Conservation (phyloP, 2,113 vertebrate genomes). For the Limnothrissa miodon region DNA sequence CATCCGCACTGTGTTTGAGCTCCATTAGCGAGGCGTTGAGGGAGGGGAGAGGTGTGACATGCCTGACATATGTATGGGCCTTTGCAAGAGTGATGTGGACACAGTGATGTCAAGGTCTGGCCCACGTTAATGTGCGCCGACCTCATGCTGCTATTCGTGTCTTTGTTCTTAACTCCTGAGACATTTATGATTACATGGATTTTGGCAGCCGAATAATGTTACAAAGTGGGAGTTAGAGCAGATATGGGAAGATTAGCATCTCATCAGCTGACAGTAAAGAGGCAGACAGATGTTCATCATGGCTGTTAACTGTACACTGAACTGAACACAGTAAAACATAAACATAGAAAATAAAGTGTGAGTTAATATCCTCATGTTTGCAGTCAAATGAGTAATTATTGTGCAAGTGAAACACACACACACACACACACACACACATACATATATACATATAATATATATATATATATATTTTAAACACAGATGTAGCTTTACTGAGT, state of each 20-base stretch:
- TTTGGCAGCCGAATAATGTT: not conserved
- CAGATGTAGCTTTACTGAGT: not conserved
- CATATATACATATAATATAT: too few relatives aligned
- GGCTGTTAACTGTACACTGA: not conserved
- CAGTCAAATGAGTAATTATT: not conserved
- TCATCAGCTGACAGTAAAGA: not conserved
- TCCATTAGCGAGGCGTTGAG: constrained; percentile 8
- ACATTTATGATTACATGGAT: not conserved
- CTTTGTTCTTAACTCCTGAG: not conserved
- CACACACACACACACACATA: too few relatives aligned
- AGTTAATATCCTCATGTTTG: not conserved
- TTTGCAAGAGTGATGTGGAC: not conserved
- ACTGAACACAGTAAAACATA: not conserved
- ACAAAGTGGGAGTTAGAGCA: not conserved
- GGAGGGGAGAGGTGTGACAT: not conserved
- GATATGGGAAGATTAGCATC: not conserved
- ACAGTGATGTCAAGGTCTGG: not conserved
- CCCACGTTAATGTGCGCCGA: not conserved
- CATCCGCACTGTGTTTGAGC: constrained; percentile 21
- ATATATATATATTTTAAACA: not conserved
- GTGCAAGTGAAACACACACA: not conserved
- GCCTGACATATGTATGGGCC: not conserved
- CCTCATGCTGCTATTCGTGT: not conserved
- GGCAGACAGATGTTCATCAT: not conserved
- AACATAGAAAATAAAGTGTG: too few relatives aligned